Evolutionary conservation across 2,113 vertebrate genomes (phyloP).

Genomic region (Plotosus lineatus): DNA sequence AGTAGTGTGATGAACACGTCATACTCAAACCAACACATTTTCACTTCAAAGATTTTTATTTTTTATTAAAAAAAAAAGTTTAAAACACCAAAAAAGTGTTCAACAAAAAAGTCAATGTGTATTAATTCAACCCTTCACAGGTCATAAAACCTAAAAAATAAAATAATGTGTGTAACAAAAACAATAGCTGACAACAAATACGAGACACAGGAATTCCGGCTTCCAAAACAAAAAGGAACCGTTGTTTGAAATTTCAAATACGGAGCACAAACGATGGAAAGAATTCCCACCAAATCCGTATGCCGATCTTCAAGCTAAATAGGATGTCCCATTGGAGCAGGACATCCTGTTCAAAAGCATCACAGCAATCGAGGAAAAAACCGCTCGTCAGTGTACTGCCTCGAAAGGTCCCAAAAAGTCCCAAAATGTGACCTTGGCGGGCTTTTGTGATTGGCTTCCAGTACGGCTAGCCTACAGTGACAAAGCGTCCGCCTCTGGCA

Average conservation of each 20-base stretch:
- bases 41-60: constrained; percentile 19
- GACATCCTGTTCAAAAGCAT: constrained; percentile 21
- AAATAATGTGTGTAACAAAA: background rate
- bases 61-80: background rate
- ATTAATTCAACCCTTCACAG: background rate
- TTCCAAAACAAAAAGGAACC: constrained; percentile 9
- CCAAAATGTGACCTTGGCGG: background rate
- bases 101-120: background rate
- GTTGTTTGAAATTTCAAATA: background rate
- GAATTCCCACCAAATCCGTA: background rate
- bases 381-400: constrained; percentile 19
- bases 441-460: background rate
- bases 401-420: constrained; percentile 29
- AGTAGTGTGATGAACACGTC: background rate
- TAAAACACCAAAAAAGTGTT: background rate
- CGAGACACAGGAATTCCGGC: constrained; percentile 6
- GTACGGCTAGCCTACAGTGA: constrained; percentile 80
- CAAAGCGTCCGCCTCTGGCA: constrained; percentile 86
- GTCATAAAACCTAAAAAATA: background rate
- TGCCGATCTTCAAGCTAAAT: background rate
- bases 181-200: constrained; percentile 2
- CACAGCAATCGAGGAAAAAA: background rate
- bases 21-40: too few species aligned
- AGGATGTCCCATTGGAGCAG: background rate
- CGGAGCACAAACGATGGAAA: background rate